Conservation (phyloP, 2,888 invertebrate genomes). For the Gerris lacustris region DNA sequence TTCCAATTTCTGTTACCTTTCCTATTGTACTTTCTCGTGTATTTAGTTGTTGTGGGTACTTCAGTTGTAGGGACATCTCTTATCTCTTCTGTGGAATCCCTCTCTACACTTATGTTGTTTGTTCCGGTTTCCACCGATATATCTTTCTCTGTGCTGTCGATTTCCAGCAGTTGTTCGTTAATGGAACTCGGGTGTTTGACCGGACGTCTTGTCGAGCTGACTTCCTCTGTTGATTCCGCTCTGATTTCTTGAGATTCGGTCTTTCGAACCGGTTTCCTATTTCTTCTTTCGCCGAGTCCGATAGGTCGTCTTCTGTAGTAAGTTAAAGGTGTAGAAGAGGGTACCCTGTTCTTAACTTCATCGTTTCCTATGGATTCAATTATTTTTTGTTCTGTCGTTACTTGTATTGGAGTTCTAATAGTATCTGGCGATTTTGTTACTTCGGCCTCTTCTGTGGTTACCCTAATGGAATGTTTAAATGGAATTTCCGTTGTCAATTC, state of each 20-base stretch:
- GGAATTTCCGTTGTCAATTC: constrained; percentile 1
- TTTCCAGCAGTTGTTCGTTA: constrained; percentile 37
- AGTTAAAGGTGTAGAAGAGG: not conserved
- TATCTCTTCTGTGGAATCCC: not conserved
- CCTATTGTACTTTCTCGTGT: constrained; percentile 23
- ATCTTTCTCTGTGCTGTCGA: constrained; percentile 32
- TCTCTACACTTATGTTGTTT: not conserved
- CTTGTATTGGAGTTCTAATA: constrained; percentile 7
- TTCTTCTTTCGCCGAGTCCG: not conserved
- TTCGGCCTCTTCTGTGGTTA: constrained; percentile 9
- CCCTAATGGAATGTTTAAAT: constrained; percentile 4
- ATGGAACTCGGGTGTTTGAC: constrained; percentile 32
- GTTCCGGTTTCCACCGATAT: constrained; percentile 30
- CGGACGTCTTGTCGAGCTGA: not conserved
- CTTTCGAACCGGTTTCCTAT: not conserved
- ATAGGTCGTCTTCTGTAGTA: not conserved
- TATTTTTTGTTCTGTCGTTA: not conserved
- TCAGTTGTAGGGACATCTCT: constrained; percentile 16
- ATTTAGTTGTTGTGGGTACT: constrained; percentile 24
- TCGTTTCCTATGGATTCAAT: not conserved
- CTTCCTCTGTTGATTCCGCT: constrained; percentile 10
- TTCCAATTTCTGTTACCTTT: constrained; percentile 10
- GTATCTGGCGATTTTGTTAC: constrained; percentile 8
- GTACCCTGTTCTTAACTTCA: not conserved
- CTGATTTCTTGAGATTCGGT: constrained; percentile 20